These are phyloP conservation scores for Helobdella robusta DNA, from an alignment of 2,888 invertebrate species.

Conservation along the genomic window DNA sequence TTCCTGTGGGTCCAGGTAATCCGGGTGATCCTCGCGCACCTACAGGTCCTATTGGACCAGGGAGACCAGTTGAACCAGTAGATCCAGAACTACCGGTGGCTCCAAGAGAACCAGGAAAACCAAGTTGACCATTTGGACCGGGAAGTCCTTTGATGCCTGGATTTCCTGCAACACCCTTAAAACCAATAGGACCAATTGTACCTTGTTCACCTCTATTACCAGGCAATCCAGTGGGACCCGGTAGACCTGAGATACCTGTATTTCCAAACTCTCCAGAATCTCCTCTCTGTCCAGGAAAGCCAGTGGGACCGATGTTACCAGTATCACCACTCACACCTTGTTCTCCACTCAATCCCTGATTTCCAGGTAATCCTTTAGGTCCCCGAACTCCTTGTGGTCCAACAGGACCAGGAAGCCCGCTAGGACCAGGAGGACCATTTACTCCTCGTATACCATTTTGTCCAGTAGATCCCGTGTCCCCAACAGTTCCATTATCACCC, in stretches of 20 bases:
- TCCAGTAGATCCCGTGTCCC: constrained; percentile 17
- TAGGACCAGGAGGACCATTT: neutral
- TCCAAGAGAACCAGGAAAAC: constrained; percentile 26
- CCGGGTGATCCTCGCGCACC: constrained; percentile 3
- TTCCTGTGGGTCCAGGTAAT: neutral
- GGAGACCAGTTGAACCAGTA: constrained; percentile 21
- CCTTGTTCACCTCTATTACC: constrained; percentile 17
- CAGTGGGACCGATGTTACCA: constrained; percentile 22
- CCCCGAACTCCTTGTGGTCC: constrained; percentile 23
- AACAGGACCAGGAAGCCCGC: neutral
- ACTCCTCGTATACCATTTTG: neutral
- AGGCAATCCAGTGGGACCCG: constrained; percentile 18
- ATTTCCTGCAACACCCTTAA: constrained; percentile 10
- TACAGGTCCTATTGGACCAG: neutral
- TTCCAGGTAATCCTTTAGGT: constrained; percentile 23
- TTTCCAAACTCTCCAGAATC: constrained; percentile 11
- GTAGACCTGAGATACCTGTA: constrained; percentile 19
- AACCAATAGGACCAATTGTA: neutral
- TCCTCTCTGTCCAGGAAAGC: constrained; percentile 4
- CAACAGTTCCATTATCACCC: constrained; percentile 2
- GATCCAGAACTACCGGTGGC: constrained; percentile 26
- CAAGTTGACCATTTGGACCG: constrained; percentile 14
- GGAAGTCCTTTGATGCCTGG: constrained; percentile 12
- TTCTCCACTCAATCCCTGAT: constrained; percentile 17
- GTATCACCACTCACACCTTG: constrained; percentile 21